Percentiles rank a stretch among this genome's conserved stretches.
Evolutionary conservation across 2,888 invertebrate genomes (phyloP).

Genomic region (Aphidoletes aphidimyza): DNA sequence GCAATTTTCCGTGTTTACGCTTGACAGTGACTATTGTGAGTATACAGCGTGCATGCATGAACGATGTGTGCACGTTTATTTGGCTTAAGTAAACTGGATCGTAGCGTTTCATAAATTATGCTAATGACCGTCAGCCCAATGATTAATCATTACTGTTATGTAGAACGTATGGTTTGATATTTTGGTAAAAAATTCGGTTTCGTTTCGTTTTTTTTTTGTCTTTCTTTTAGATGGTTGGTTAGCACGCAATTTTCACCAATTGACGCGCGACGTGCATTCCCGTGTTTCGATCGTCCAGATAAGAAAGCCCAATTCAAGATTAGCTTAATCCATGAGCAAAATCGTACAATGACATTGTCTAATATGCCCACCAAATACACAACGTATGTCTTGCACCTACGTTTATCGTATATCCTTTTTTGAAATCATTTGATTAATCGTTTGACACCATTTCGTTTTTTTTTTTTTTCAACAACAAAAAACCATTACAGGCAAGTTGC

Average conservation of each 20-base stretch:
- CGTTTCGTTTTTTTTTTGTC: not conserved
- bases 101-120: too few relatives aligned
- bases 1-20: not conserved
- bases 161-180: not conserved
- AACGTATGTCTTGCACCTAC: constrained; percentile 60
- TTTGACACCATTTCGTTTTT: not conserved
- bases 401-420: too few relatives aligned
- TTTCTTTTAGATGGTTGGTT: constrained; percentile 73
- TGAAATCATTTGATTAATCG: too few relatives aligned
- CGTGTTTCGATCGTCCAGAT: constrained; percentile 87
- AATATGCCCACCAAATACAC: constrained; percentile 71
- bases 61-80: too few relatives aligned
- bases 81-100: too few relatives aligned
- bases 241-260: constrained; percentile 85
- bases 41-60: too few relatives aligned
- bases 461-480: not conserved
- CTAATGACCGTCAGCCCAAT: not conserved
- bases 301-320: constrained; percentile 82
- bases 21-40: too few relatives aligned
- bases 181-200: not conserved
- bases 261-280: constrained; percentile 83
- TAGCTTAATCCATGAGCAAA: constrained; percentile 71
- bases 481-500: constrained; percentile 62
- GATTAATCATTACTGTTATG: not conserved
- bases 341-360: constrained; percentile 68